Evolutionary conservation across 2,888 invertebrate species (phyloP).

Genomic region (Archaeoteleia sp.): DNA sequence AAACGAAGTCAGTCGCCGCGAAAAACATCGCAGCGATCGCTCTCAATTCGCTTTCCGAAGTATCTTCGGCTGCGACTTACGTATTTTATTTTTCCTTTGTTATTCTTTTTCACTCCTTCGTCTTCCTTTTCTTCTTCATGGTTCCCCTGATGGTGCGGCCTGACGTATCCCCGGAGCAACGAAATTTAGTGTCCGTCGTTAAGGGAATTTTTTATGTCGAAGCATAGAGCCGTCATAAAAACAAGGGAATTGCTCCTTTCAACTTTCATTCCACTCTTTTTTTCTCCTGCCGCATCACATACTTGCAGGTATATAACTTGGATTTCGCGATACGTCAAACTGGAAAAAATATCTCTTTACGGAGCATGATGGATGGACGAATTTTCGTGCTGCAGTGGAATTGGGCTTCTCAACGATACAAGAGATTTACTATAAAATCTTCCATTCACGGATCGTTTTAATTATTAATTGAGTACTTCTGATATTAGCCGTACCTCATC

Average conservation of each 20-base stretch:
- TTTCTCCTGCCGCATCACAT: not conserved
- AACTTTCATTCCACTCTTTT: constrained; percentile 6
- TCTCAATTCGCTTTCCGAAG: not conserved
- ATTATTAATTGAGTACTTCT: too few species aligned
- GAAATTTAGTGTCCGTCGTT: constrained; percentile 38
- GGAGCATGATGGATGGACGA: constrained; percentile 15
- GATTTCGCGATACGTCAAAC: constrained; percentile 11
- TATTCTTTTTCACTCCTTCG: constrained; percentile 7
- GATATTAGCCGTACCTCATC: not conserved
- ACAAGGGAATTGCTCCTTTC: constrained; percentile 26
- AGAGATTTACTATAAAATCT: too few species aligned
- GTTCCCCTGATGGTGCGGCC: constrained; percentile 19
- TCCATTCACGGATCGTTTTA: too few species aligned
- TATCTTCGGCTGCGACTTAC: constrained; percentile 14
- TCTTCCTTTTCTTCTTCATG: constrained; percentile 11
- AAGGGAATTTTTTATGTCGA: constrained; percentile 34
- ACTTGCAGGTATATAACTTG: not conserved
- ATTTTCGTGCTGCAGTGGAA: constrained; percentile 5
- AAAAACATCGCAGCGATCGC: constrained; percentile 28
- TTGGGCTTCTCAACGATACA: not conserved
- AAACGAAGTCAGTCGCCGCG: constrained; percentile 27
- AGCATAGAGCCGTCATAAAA: constrained; percentile 26
- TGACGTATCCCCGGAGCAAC: constrained; percentile 24
- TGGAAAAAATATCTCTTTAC: not conserved
- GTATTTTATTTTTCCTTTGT: constrained; percentile 26